Evolutionary conservation across 1,140 invertebrate species (phyloP).

Genomic region (Nixonia krombeini): DNA sequence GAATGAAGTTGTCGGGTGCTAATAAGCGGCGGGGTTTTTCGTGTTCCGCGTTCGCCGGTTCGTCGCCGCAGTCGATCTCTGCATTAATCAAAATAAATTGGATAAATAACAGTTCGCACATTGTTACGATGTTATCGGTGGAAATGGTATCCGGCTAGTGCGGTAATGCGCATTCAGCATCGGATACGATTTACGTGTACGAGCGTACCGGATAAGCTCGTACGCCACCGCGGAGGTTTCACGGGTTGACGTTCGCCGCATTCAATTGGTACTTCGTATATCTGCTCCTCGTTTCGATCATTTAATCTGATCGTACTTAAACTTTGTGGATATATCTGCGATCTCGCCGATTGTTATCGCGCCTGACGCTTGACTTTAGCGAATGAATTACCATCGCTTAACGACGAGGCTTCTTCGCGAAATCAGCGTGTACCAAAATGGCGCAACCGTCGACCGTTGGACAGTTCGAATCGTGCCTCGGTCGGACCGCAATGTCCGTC

Average conservation of each 20-base stretch:
- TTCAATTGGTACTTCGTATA: conserved; percentile 15
- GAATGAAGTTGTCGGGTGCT: conserved; percentile 31
- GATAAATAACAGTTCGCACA: neutral
- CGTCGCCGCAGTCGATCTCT: neutral
- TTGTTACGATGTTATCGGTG: neutral
- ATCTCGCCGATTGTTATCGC: conserved; percentile 39
- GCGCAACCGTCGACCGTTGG: conserved; percentile 29
- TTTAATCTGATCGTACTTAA: conserved; percentile 46
- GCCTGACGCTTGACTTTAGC: conserved; percentile 21
- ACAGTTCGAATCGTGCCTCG: too few species aligned
- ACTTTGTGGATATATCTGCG: conserved; percentile 30
- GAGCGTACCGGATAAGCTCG: too few species aligned
- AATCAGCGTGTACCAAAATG: conserved; percentile 23
- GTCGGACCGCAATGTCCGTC: too few species aligned
- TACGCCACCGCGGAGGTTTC: conserved; percentile 10
- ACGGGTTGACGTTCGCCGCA: conserved; percentile 20
- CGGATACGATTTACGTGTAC: too few species aligned
- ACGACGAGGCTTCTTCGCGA: conserved; percentile 28
- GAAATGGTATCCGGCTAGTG: neutral
- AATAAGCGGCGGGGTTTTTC: conserved; percentile 18
- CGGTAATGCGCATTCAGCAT: conserved; percentile 10
- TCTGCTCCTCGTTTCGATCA: conserved; percentile 26
- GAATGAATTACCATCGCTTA: conserved; percentile 43
- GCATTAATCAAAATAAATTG: neutral
- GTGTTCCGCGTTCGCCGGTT: neutral